Evolutionary conservation across 2,797 vertebrate species (phyloP), one percentile per base, ranked within the genome.

Genomic region (Pithecia hirsuta): DNA sequence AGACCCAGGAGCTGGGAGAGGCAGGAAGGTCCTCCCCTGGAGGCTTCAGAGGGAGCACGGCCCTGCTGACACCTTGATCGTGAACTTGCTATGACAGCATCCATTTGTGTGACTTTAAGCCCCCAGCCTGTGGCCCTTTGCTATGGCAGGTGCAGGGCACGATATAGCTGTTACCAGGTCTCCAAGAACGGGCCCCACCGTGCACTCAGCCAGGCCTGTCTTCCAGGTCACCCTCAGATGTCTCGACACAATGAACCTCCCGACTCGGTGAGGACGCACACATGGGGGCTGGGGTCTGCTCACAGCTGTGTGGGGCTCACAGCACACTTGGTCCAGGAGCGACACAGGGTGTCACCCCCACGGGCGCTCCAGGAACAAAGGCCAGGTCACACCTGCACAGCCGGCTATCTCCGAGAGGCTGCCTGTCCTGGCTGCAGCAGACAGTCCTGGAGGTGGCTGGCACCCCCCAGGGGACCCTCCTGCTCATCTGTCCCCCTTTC

Each of bases 181-280:
- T 30, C 36, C 46, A 30, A 44, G 61, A 52, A 36, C 64, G 1
- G 15, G 44, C 41, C 39, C 30, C 19, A 4, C 0, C 0, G 10
- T 1, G 8, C 8, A 3, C 24, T 15, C 30, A 36, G 88, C 19
- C 55, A 9, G 26, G 17, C 1, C 30, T 3, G 3, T n/a, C 61
- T 15, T 17, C 15, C 61, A 64, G 0, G 1, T 4, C 46, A 3
- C 22, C 59, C 30, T 0, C 0, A 39, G 75, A 8, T 7, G 41
- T 19, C 50, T 61, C 12, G 1, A 4, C 59, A 64, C 30, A 24
- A 30, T 7, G 39, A 48, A 9, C 10, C 59, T 46, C 30, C 13
- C 0, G 41, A 41, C 20, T 64, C 0, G 0, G 52, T 1, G 46
- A 64, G 17, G 61, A 52, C 80, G 48, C 24, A 36, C 20, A 59